These are phyloP conservation scores for Netelia virgata DNA, from an alignment of 2,888 invertebrate genomes.

Conservation along the genomic window DNA sequence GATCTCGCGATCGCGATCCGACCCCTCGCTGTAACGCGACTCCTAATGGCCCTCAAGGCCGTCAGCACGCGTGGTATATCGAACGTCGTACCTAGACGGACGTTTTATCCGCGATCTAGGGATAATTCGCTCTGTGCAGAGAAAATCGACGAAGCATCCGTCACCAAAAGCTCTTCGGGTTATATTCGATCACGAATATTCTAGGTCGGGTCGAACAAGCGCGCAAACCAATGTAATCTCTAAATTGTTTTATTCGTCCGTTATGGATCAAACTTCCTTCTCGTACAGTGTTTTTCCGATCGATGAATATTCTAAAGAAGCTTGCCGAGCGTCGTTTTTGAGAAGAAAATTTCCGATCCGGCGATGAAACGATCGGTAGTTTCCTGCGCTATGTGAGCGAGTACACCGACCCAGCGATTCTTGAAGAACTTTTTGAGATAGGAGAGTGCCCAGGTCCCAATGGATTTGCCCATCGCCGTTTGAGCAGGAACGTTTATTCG, in stretches of 20 bases:
- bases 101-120: conserved; percentile 29
- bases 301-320: background rate
- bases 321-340: background rate
- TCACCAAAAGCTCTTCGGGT: background rate
- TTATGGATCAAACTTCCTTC: too few relatives aligned
- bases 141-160: conserved; percentile 19
- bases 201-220: too few relatives aligned
- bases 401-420: conserved; percentile 57
- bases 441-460: conserved; percentile 20
- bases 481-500: conserved; percentile 39
- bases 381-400: conserved; percentile 62
- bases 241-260: too few relatives aligned
- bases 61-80: conserved; percentile 22
- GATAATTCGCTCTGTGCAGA: conserved; percentile 25
- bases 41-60: conserved; percentile 51
- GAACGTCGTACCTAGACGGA: conserved; percentile 14
- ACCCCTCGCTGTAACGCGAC: conserved; percentile 33
- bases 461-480: conserved; percentile 31
- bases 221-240: too few relatives aligned
- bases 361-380: conserved; percentile 53
- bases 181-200: too few relatives aligned
- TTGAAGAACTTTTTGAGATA: conserved; percentile 49
- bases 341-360: conserved; percentile 17
- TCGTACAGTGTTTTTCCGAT: background rate
- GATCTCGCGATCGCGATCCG: conserved; percentile 49